Conservation (phyloP, 2,113 vertebrate species). For the Dasypus novemcinctus region DNA sequence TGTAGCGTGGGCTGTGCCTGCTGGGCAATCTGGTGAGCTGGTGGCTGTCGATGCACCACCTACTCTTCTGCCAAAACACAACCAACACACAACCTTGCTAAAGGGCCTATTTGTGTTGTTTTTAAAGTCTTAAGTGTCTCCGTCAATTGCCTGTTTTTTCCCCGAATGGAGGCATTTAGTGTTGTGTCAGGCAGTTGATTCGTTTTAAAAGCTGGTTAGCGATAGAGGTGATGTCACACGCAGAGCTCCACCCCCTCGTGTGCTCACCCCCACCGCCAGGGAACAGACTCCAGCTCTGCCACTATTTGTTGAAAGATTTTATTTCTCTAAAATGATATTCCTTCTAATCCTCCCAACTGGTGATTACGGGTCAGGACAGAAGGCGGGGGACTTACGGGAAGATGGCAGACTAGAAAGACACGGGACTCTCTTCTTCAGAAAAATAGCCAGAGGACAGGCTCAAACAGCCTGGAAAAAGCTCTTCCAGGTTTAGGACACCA, state of each 20-base stretch:
- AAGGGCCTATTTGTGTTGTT: neutral
- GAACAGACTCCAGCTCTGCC: neutral
- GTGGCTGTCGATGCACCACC: neutral
- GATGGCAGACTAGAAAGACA: too few species aligned
- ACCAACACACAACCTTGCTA: neutral
- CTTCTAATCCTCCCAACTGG: neutral
- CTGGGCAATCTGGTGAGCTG: neutral
- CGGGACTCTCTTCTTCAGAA: too few species aligned
- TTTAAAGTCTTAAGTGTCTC: neutral
- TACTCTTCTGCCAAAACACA: neutral
- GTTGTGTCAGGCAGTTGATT: too few species aligned
- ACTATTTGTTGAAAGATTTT: neutral
- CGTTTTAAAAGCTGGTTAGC: neutral
- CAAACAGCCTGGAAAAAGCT: too few species aligned
- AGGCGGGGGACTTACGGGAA: neutral
- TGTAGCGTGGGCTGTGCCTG: neutral
- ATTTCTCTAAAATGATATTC: neutral
- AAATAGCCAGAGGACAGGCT: too few species aligned
- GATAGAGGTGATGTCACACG: accelerated
- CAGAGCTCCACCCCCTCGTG: accelerated
- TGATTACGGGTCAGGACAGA: neutral
- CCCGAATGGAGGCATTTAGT: neutral
- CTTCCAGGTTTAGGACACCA: too few species aligned
- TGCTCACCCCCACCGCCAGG: neutral
- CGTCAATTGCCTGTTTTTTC: neutral